Evolutionary conservation across 2,113 vertebrate species (phyloP).

Genomic region (Rostratula benghalensis): DNA sequence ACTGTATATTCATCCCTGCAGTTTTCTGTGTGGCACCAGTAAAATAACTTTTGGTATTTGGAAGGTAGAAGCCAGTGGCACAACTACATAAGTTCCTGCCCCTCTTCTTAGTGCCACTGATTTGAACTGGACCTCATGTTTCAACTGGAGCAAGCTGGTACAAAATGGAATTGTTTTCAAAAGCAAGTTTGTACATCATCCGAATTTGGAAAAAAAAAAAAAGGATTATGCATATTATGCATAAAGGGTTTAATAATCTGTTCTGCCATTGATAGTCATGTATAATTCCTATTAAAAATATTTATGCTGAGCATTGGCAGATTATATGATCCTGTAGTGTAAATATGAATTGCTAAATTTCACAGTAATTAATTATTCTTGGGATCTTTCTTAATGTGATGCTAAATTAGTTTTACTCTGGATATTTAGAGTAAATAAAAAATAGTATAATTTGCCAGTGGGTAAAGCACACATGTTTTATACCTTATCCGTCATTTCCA

Average conservation of each 20-base stretch:
- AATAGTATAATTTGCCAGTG: background rate
- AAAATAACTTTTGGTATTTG: background rate
- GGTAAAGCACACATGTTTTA: background rate
- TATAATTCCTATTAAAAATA: background rate
- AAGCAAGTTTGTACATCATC: background rate
- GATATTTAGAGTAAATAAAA: background rate
- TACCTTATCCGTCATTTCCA: fast-evolving
- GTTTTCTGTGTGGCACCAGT: background rate
- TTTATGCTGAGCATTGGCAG: background rate
- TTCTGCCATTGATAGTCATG: background rate
- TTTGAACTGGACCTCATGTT: background rate
- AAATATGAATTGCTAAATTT: constrained; percentile 19
- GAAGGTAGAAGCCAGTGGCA: background rate
- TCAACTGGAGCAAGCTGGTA: background rate
- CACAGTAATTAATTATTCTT: background rate
- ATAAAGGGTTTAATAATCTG: background rate
- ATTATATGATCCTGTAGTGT: background rate
- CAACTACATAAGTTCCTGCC: background rate
- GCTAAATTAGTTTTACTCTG: background rate
- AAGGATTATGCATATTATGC: background rate
- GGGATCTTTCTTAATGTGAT: background rate
- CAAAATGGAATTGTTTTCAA: background rate
- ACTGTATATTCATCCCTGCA: background rate
- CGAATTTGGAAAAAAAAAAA: background rate
- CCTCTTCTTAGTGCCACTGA: background rate